These are phyloP conservation scores for Liodrosophila aerea DNA, from an alignment of 2,888 invertebrate genomes.

Conservation along the genomic window DNA sequence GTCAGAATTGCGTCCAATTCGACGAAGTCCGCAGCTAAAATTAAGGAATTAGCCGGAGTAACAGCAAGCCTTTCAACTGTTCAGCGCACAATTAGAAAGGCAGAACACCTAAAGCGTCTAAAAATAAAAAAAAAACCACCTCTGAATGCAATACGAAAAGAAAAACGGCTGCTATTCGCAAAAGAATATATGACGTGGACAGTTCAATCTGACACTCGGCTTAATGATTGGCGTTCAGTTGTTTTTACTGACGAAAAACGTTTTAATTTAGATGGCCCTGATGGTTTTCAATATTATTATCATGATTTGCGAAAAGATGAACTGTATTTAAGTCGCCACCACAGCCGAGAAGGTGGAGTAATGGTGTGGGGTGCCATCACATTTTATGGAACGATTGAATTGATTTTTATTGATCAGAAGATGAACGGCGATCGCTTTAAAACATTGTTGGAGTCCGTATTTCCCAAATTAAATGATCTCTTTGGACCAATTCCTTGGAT, in stretches of 20 bases:
- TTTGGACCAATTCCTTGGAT: conserved; percentile 28
- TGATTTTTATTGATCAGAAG: conserved; percentile 18
- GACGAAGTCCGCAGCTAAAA: too few species aligned
- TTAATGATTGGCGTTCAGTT: conserved; percentile 8
- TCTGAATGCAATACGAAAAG: too few species aligned
- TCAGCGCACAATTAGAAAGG: conserved; percentile 19
- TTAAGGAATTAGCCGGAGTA: conserved; percentile 11
- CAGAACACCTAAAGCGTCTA: too few species aligned
- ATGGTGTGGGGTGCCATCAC: conserved; percentile 8
- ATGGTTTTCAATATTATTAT: too few species aligned
- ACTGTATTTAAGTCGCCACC: too few species aligned
- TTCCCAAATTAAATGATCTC: conserved; percentile 23
- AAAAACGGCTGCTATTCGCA: too few species aligned
- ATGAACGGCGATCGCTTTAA: too few species aligned
- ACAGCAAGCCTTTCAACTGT: conserved; percentile 21
- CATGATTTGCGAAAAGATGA: too few species aligned
- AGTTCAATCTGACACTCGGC: conserved; percentile 4
- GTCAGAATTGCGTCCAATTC: too few species aligned
- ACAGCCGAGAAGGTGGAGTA: background rate
- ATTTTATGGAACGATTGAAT: conserved; percentile 20
- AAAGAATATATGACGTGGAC: conserved; percentile 8
- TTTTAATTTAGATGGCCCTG: too few species aligned
- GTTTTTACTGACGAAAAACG: conserved; percentile 5
- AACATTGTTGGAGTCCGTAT: conserved; percentile 25
- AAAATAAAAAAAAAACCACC: conserved; percentile 14